phyloP scores from a whole-genome alignment of 2,113 vertebrate species.

The Saguinus midas region DNA sequence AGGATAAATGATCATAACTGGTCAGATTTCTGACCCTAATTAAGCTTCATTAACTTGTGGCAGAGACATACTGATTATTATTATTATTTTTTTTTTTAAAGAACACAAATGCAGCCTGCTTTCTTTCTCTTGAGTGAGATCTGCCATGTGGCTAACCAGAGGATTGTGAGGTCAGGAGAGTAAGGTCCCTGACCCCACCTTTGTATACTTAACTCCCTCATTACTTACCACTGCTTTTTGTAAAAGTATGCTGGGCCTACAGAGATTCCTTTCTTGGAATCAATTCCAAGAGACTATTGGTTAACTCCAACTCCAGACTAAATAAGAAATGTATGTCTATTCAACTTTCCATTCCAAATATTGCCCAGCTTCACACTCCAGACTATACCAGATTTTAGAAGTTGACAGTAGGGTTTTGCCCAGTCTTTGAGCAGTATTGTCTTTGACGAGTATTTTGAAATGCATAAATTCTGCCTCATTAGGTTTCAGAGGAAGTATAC shows the following conservation, averaged over 20 bases:
- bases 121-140: neutral
- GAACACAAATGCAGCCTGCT: neutral
- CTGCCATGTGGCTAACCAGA: neutral
- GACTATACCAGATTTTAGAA: neutral
- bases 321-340: neutral
- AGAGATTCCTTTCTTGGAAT: neutral
- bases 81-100: neutral
- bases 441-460: neutral
- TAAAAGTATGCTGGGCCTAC: neutral
- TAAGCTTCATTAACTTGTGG: neutral
- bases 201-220: neutral
- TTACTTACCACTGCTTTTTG: neutral
- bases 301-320: neutral
- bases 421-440: neutral
- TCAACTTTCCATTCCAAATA: neutral
- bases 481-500: neutral
- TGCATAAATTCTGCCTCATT: neutral
- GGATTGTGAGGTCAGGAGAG: neutral
- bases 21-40: neutral
- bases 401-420: neutral
- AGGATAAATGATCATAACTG: neutral
- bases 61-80: neutral
- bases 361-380: neutral
- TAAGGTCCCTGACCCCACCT: neutral
- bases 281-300: neutral